Evolutionary conservation across 2,797 vertebrate genomes (phyloP), one percentile per base, ranked within the genome.

Genomic region (Hydrocynus forskahlii): DNA sequence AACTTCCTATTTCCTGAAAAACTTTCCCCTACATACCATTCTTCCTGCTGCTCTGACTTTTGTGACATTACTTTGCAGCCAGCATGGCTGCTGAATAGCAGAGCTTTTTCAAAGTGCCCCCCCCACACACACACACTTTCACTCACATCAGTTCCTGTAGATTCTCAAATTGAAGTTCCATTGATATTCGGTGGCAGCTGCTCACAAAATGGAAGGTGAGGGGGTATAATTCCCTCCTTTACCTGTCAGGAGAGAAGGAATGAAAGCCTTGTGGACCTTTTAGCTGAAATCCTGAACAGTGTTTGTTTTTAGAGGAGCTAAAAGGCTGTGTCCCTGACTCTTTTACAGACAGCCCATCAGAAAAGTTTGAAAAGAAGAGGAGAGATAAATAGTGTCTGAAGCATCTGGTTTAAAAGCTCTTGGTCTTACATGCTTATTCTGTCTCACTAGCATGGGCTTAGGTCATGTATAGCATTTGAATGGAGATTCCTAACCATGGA

Each of bases 201-300:
- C 84, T 88, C 81, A 81, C 67, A 78, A 43, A 84, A 87, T 75
- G 79, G 43, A 67, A 69, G 75, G 78, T 81, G 84, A 84, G 76
- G 48, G 79, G 85, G 76, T 80, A 87, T 82, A 87, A 89, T 88
- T 85, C 79, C 83, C 66, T 12, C 76, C 80, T 92, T 91, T 86
- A 89, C 86, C 89, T 92, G 89, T 89, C 91, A 92, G 45, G 70
- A 84, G 77, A 91, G 86, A 91, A 88, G 84, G 87, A 87, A 86
- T 88, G 85, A 93, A 92, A 90, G 88, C 89, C 83, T 86, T 86
- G 76, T 40, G 85, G 83, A 38, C 83, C 82, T 86, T 88, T 91
- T 88, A 88, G 80, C 81, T 64, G 82, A 67, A 23, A 76, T 67
- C 69, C 67, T 40, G 55, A 76, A 57, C n/a, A 74, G 76, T 84